A percentile compares a stretch with the other conserved stretches of the same genome.
Conservation (phyloP, 2,888 invertebrate species). For the Gnatocerus cornutus region DNA sequence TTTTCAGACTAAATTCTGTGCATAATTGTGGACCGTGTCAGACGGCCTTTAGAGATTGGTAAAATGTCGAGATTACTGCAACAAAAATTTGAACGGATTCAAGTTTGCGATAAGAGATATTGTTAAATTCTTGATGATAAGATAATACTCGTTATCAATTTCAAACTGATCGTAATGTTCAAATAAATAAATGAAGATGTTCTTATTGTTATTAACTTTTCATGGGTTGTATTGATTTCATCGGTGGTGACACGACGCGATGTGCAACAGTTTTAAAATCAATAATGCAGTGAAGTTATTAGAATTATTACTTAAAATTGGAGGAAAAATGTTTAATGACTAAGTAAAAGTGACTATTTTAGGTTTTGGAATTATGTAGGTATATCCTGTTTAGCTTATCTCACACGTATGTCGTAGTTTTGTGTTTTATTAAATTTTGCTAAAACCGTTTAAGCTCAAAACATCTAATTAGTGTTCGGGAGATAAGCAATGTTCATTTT, state of each 20-base stretch:
- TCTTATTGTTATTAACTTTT: not conserved
- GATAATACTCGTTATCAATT: not conserved
- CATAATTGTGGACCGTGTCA: too few species aligned
- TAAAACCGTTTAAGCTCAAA: too few species aligned
- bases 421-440: too few species aligned
- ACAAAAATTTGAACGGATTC: conserved; percentile 5
- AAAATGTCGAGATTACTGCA: not conserved
- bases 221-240: not conserved
- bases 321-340: too few species aligned
- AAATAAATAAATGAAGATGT: not conserved
- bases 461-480: too few species aligned
- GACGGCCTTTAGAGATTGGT: conserved; percentile 20
- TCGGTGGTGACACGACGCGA: not conserved
- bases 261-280: conserved; percentile 3
- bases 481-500: too few species aligned
- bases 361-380: too few species aligned
- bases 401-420: too few species aligned
- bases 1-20: too few species aligned
- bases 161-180: not conserved
- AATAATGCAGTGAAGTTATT: not conserved
- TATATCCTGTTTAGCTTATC: too few species aligned
- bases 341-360: too few species aligned
- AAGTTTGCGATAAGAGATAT: not conserved
- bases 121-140: conserved; percentile 6
- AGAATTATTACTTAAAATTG: too few species aligned